Percentiles rank a stretch among this genome's conserved stretches.
Evolutionary conservation across 2,797 vertebrate species (phyloP).

Genomic region (Gymnothorax reevesii): DNA sequence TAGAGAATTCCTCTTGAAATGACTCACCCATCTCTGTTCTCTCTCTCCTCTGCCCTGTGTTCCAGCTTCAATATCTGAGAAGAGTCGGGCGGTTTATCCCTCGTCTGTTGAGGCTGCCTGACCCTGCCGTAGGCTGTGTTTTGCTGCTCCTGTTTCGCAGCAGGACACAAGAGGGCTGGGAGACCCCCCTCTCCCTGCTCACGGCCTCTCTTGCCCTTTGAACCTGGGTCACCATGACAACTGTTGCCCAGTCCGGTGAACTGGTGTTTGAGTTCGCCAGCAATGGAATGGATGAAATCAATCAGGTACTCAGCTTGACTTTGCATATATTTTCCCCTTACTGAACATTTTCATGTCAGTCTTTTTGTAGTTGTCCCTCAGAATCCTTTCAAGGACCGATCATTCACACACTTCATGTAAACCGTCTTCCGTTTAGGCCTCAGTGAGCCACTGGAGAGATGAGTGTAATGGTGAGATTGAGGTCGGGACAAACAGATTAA

Average conservation of each 20-base stretch:
- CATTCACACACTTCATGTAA: neutral
- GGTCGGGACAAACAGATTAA: neutral
- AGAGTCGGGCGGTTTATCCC: conserved; percentile 53
- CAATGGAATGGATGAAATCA: conserved; percentile 87
- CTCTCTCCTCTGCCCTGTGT: conserved; percentile 47
- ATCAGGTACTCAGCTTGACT: conserved; percentile 75
- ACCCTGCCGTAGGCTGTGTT: neutral
- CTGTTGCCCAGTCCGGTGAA: conserved; percentile 78
- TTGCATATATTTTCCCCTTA: neutral
- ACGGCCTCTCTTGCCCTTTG: conserved; percentile 26
- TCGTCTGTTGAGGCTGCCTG: conserved; percentile 29
- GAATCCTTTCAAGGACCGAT: neutral
- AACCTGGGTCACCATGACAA: conserved; percentile 71
- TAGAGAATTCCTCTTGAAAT: conserved; percentile 22
- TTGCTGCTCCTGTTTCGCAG: conserved; percentile 38
- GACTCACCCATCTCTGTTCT: conserved; percentile 23
- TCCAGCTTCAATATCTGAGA: conserved; percentile 59
- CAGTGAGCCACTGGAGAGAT: too few species aligned
- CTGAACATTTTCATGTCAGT: neutral
- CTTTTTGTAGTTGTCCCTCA: neutral
- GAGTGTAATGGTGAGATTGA: neutral
- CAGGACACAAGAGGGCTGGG: conserved; percentile 46
- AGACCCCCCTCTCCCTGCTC: conserved; percentile 26
- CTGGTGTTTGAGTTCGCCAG: conserved; percentile 87
- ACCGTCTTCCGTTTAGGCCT: neutral